Base-by-base conservation (phyloP, 2,888 invertebrate species). In the Seira musarum region DNA sequence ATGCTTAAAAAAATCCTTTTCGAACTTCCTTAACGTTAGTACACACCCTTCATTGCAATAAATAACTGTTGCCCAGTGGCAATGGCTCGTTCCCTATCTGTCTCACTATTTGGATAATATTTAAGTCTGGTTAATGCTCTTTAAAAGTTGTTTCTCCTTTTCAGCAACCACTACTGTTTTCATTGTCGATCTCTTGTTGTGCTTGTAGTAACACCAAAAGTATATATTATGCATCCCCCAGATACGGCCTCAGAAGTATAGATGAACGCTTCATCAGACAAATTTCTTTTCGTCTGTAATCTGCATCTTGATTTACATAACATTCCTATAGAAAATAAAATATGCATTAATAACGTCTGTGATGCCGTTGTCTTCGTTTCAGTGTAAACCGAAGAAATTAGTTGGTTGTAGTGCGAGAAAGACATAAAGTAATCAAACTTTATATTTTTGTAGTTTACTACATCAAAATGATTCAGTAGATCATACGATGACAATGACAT, bases 21-120 rank as follows among this genome's bases (percentile, higher is more conserved):
- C 53, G 53, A 57, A 74, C 74, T 74, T 74, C 74, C 74, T 74
- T 65, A 74, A 74, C 74, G 66, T 68, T 53, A 53, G 53, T 66
- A 74, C 74, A 74, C 74, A 74, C 74, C 74, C 74, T 60, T 74
- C 74, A 74, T 74, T 66, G 72, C 72, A 72, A 64, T 63, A 64
- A 72, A 25, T 72, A 72, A 72, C 72, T 53, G 71, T 71, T 72
- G 72, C 72, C 72, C 65, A 72, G 65, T 72, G 72, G 72, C 72
- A 72, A 72, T 72, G 65, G 72, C 64, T 65, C 72, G 72, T 65
- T 65, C 64, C 64, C 72, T 72, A 53, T 60, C 65, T 49, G 25
- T 60, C 17, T 21, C 64, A 53, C 49, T 72, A 64, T 63, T 64
- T 72, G 63, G 64, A 64, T 30, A 61, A n/a, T 49, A 64, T 53